These are phyloP conservation scores for Mya arenaria DNA, from an alignment of 1,140 invertebrate genomes.

Conservation along the genomic window DNA sequence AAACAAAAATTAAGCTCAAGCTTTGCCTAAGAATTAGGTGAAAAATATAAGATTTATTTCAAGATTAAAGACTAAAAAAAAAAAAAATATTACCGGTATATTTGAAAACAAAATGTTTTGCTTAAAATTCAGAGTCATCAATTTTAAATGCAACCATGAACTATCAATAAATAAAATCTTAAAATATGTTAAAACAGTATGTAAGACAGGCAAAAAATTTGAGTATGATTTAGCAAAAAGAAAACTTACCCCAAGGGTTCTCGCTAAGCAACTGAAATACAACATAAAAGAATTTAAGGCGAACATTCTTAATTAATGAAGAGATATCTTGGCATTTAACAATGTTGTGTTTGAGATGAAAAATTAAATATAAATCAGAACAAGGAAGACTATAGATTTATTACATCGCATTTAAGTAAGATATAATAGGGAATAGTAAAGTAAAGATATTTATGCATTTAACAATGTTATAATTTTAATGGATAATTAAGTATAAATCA, in stretches of 20 bases:
- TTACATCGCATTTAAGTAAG: not conserved
- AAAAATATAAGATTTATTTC: not conserved
- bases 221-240: not conserved
- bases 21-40: too few species aligned
- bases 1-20: too few species aligned
- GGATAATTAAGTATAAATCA: not conserved
- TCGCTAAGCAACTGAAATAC: conserved; percentile 50
- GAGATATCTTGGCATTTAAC: not conserved
- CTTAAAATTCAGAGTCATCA: not conserved
- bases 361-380: not conserved
- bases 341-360: not conserved
- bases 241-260: conserved; percentile 53
- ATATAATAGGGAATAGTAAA: not conserved
- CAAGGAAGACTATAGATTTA: not conserved
- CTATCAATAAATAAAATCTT: not conserved
- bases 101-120: not conserved
- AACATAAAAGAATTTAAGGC: not conserved
- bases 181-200: not conserved
- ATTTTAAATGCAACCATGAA: not conserved
- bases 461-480: not conserved
- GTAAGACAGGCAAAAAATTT: too few species aligned
- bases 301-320: not conserved
- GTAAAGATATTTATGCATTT: not conserved
- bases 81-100: not conserved
- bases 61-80: not conserved